Percentiles rank a stretch among this genome's conserved stretches.
phyloP scores from a whole-genome alignment of 2,113 vertebrate species.

The Meleagris gallopavo region DNA sequence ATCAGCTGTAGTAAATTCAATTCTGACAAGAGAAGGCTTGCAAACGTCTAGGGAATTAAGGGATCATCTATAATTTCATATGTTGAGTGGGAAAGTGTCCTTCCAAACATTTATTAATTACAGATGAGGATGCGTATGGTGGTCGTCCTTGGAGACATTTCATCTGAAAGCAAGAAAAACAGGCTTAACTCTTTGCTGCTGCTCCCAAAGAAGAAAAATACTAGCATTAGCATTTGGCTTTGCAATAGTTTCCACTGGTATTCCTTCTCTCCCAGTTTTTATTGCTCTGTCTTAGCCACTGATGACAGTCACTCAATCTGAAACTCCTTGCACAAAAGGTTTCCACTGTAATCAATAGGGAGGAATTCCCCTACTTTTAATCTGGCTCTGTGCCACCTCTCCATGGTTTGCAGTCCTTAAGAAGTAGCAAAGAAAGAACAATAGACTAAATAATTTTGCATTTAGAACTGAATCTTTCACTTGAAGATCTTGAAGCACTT shows the following conservation, averaged over 20 bases:
- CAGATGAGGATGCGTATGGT: background rate
- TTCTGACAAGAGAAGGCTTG: conserved; percentile 76
- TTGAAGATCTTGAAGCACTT: background rate
- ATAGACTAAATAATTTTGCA: background rate
- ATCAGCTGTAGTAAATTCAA: conserved; percentile 79
- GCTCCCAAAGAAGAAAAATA: background rate
- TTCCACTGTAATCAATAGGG: background rate
- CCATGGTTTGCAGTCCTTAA: background rate
- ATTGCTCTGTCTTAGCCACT: background rate
- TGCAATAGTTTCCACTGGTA: background rate
- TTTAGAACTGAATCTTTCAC: background rate
- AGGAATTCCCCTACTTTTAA: background rate
- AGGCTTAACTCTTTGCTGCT: conserved; percentile 21
- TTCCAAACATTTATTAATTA: conserved; percentile 64
- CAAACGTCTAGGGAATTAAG: conserved; percentile 74
- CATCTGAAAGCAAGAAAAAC: conserved; percentile 16
- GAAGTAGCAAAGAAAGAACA: background rate
- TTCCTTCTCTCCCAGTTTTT: background rate
- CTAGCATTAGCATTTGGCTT: background rate
- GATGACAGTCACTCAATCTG: background rate
- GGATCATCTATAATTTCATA: conserved; percentile 74
- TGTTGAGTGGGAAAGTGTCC: conserved; percentile 61
- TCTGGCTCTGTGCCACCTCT: background rate
- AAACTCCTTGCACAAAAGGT: background rate
- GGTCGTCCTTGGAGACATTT: conserved; percentile 11